phyloP scores from a whole-genome alignment of 2,797 vertebrate species.

The Decapterus maruadsi region DNA sequence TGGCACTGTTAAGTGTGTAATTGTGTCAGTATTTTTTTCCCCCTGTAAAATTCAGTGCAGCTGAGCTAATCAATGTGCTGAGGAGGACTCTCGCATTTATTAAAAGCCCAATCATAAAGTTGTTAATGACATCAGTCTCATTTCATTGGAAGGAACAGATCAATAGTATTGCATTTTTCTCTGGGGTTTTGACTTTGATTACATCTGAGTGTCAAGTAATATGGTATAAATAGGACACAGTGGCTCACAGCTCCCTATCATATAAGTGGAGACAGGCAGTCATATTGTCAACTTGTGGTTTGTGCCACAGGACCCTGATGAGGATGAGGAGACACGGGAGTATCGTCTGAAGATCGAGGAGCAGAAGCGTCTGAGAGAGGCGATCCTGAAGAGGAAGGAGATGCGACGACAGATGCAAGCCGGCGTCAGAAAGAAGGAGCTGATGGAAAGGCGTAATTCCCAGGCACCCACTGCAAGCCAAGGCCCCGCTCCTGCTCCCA shows the following conservation, averaged over 20 bases:
- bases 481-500: constrained; percentile 71
- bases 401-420: constrained; percentile 96
- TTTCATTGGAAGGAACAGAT: constrained; percentile 51
- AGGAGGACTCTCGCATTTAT: constrained; percentile 77
- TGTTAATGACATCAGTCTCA: constrained; percentile 84
- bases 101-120: constrained; percentile 89
- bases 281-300: constrained; percentile 37
- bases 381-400: constrained; percentile 96
- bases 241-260: background rate
- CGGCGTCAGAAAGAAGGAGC: constrained; percentile 93
- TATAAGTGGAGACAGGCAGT: constrained; percentile 11
- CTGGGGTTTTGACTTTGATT: constrained; percentile 59
- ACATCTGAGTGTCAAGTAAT: constrained; percentile 36
- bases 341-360: constrained; percentile 98
- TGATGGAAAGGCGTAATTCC: constrained; percentile 91
- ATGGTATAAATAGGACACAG: constrained; percentile 24
- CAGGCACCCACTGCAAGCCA: constrained; percentile 75
- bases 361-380: constrained; percentile 95
- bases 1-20: background rate
- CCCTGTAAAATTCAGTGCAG: constrained; percentile 29
- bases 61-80: constrained; percentile 39
- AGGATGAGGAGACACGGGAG: constrained; percentile 95
- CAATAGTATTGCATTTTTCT: constrained; percentile 62
- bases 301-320: constrained; percentile 88
- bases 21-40: background rate